phyloP scores from a whole-genome alignment of 2,113 vertebrate genomes.

The Morphnarchus princeps region DNA sequence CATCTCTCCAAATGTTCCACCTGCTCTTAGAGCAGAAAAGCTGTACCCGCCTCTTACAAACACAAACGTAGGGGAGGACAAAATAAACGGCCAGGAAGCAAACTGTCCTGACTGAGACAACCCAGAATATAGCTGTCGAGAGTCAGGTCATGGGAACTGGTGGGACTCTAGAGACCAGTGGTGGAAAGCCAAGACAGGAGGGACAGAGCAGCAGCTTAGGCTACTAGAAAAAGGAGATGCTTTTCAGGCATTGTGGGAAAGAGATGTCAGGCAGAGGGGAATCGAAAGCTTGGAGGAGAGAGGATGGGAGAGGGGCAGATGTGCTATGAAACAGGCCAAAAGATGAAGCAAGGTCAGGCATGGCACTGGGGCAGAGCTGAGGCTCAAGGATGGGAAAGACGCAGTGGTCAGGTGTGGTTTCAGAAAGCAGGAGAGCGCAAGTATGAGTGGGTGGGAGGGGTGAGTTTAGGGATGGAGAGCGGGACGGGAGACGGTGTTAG shows the following conservation, averaged over 20 bases:
- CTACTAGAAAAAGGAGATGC: neutral
- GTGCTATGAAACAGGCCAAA: neutral
- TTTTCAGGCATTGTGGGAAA: neutral
- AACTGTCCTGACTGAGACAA: neutral
- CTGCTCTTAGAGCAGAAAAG: neutral
- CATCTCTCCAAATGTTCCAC: constrained; percentile 17
- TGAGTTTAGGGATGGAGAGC: neutral
- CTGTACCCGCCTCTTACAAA: neutral
- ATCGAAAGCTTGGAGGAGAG: neutral
- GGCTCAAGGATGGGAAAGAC: neutral
- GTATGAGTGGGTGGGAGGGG: neutral
- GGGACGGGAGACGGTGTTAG: neutral
- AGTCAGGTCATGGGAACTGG: neutral
- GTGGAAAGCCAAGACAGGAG: neutral
- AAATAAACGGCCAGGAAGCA: neutral
- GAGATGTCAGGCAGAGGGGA: neutral
- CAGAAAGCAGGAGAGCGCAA: neutral
- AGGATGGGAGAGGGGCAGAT: neutral
- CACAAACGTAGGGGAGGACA: neutral
- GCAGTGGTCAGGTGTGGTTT: neutral
- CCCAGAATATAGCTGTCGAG: neutral
- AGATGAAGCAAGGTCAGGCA: neutral
- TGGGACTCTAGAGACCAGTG: neutral
- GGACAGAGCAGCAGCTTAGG: neutral
- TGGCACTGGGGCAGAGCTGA: neutral